These are phyloP conservation scores for Chelon auratus DNA, from an alignment of 2,797 vertebrate genomes.

Conservation along the genomic window DNA sequence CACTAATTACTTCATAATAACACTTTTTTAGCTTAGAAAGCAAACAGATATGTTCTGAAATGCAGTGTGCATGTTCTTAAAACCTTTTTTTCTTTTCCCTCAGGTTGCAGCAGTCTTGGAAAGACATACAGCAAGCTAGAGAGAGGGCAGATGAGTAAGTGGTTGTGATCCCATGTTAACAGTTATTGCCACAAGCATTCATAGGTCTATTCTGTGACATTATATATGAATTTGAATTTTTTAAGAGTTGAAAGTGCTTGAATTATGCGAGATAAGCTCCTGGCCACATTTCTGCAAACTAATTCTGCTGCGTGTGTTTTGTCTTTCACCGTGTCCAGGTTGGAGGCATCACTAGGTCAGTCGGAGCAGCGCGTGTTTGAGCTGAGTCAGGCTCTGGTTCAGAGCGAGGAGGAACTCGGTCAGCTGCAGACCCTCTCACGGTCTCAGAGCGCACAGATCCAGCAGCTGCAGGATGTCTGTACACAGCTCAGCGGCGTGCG, in stretches of 20 bases:
- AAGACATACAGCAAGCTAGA: conserved; percentile 71
- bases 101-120: conserved; percentile 81
- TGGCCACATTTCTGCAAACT: neutral
- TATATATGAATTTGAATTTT: too few relatives aligned
- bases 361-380: conserved; percentile 67
- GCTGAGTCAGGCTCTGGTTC: conserved; percentile 67
- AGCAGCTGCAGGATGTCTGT: conserved; percentile 75
- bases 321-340: conserved; percentile 57
- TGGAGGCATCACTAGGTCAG: conserved; percentile 67
- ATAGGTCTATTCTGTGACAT: neutral
- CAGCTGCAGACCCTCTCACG: conserved; percentile 73
- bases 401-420: conserved; percentile 71
- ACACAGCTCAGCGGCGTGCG: conserved; percentile 68
- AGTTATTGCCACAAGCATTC: neutral
- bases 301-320: neutral
- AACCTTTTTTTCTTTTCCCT: conserved; percentile 3
- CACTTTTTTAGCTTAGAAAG: too few relatives aligned
- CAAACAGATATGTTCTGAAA: too few relatives aligned
- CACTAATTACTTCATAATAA: too few relatives aligned
- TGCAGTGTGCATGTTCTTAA: too few relatives aligned
- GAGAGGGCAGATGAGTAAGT: conserved; percentile 76
- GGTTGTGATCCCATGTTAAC: neutral
- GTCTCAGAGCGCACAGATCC: conserved; percentile 77
- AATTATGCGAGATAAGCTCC: neutral
- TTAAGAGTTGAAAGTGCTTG: neutral